Percentiles rank a stretch among this genome's conserved stretches.
Conservation (phyloP, 2,113 vertebrate genomes). For the Atlantisia rogersi region DNA sequence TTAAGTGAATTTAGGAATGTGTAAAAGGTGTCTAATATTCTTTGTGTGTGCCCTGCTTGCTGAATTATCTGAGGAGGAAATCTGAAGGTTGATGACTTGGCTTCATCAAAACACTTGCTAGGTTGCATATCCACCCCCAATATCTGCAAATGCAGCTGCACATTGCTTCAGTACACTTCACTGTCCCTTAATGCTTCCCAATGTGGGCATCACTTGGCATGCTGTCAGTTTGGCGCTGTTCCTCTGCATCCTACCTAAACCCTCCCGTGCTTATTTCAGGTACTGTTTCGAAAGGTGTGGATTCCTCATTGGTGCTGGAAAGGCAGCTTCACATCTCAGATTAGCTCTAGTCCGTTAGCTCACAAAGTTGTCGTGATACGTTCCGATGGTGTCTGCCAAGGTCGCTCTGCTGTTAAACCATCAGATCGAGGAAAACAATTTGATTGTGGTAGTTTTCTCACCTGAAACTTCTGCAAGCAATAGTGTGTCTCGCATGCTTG, state of each 20-base stretch:
- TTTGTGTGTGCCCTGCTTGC: background rate
- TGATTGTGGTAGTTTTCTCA: background rate
- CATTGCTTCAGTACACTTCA: background rate
- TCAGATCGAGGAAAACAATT: background rate
- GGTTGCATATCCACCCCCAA: background rate
- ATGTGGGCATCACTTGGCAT: background rate
- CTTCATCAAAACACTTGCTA: background rate
- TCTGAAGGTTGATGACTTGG: background rate
- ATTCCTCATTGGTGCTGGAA: background rate
- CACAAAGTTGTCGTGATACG: background rate
- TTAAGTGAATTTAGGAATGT: background rate
- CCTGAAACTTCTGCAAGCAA: background rate
- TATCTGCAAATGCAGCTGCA: background rate
- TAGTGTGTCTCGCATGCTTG: background rate
- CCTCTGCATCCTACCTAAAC: background rate
- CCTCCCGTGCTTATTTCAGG: background rate
- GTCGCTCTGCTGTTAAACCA: background rate
- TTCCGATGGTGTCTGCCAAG: background rate
- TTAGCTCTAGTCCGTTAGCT: background rate
- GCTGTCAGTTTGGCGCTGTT: background rate
- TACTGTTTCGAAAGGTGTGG: background rate
- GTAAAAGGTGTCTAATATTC: background rate
- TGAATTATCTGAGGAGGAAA: background rate
- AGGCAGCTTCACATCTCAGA: background rate
- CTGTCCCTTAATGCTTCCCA: background rate